Evolutionary conservation across 2,888 invertebrate genomes (phyloP).

Genomic region (Oegoconia quadripuncta): DNA sequence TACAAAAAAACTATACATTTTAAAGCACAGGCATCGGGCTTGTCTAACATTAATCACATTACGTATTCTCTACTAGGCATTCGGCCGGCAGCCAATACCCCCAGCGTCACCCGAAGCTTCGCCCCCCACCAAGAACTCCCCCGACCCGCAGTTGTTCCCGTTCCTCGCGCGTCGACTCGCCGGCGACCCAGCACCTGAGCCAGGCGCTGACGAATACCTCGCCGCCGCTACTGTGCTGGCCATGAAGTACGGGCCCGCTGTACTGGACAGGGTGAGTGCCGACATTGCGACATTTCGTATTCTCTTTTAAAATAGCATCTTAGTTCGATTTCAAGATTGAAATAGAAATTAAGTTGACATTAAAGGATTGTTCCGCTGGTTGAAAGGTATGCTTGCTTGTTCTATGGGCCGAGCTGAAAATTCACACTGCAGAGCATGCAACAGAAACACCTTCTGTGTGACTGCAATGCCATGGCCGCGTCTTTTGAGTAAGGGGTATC

Average conservation of each 20-base stretch:
- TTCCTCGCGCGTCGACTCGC: constrained; percentile 86
- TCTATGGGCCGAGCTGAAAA: too few relatives aligned
- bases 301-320: too few relatives aligned
- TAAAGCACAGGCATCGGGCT: too few relatives aligned
- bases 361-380: too few relatives aligned
- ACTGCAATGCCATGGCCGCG: too few relatives aligned
- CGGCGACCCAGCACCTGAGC: constrained; percentile 49
- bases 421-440: too few relatives aligned
- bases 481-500: too few relatives aligned
- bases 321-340: too few relatives aligned
- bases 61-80: constrained; percentile 79
- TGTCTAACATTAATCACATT: not conserved
- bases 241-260: constrained; percentile 90
- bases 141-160: constrained; percentile 90
- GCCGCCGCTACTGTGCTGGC: constrained; percentile 93
- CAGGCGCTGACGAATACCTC: constrained; percentile 85
- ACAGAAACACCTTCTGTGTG: too few relatives aligned
- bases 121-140: constrained; percentile 62
- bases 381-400: too few relatives aligned
- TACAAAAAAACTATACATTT: not conserved
- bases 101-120: constrained; percentile 30
- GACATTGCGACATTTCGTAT: too few relatives aligned
- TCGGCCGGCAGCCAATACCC: constrained; percentile 92
- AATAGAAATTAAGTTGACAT: too few relatives aligned
- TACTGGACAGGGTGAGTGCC: constrained; percentile 65